phyloP scores from a whole-genome alignment of 1,140 invertebrate species.

The Oppia nitens region DNA sequence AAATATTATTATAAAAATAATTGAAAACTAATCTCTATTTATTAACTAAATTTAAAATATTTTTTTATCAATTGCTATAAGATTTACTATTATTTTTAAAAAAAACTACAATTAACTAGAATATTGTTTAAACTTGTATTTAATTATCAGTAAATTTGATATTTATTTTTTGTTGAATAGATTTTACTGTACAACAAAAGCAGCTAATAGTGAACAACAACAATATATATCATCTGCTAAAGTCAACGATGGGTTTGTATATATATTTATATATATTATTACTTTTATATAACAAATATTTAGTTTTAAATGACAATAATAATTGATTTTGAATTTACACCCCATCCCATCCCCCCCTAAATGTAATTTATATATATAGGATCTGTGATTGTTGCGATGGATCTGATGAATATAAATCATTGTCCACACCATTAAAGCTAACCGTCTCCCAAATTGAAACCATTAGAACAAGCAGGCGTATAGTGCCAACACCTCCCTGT shows the following conservation, averaged over 20 bases:
- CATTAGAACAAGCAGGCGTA: background rate
- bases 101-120: too few species aligned
- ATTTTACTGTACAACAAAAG: background rate
- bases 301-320: too few species aligned
- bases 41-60: too few species aligned
- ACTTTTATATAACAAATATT: background rate
- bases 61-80: too few species aligned
- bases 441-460: background rate
- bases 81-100: too few species aligned
- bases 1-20: too few species aligned
- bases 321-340: background rate
- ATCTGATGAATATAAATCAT: conserved; percentile 40
- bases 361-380: background rate
- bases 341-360: background rate
- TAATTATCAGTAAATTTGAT: too few species aligned
- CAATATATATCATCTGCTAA: conserved; percentile 20
- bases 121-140: too few species aligned
- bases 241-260: conserved; percentile 29
- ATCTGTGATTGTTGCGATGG: conserved; percentile 53
- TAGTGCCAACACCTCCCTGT: background rate
- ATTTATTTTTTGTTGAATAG: too few species aligned
- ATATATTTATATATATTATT: background rate
- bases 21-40: too few species aligned
- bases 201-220: background rate
- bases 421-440: background rate